Percentiles rank a stretch among this genome's conserved stretches.
phyloP scores from a whole-genome alignment of 1,140 invertebrate genomes.

The Plutomurus gul region DNA sequence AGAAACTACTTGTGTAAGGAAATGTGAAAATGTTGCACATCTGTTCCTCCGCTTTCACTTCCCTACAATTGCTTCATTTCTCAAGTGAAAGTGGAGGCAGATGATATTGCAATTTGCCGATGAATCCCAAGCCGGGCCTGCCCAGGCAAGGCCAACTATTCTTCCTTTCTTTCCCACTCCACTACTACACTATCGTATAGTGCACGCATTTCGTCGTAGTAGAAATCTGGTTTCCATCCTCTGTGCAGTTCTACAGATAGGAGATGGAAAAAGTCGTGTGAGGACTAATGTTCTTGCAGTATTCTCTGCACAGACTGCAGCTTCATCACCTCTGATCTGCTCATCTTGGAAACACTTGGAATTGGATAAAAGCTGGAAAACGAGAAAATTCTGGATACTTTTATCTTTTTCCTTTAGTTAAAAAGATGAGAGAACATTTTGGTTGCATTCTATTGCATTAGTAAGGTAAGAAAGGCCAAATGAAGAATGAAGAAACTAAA shows the following conservation, averaged over 20 bases:
- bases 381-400: background rate
- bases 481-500: too few species aligned
- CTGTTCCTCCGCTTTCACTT: constrained; percentile 29
- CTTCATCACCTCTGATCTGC: constrained; percentile 11
- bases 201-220: too few species aligned
- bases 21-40: constrained; percentile 36
- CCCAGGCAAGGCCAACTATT: too few species aligned
- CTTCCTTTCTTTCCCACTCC: background rate
- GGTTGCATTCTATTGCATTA: too few species aligned
- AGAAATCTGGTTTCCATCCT: too few species aligned
- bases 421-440: background rate
- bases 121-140: constrained; percentile 30
- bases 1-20: background rate
- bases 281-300: constrained; percentile 10
- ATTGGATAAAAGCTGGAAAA: background rate
- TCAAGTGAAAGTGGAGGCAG: constrained; percentile 33
- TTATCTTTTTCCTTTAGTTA: background rate
- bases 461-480: too few species aligned
- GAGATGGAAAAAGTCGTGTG: background rate
- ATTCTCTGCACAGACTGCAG: constrained; percentile 18
- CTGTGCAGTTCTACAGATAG: too few species aligned
- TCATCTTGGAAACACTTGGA: background rate
- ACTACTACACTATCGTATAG: too few species aligned
- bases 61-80: constrained; percentile 43
- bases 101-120: constrained; percentile 41